phyloP scores from a whole-genome alignment of 2,888 invertebrate genomes.

The Hoplodrina ambigua region DNA sequence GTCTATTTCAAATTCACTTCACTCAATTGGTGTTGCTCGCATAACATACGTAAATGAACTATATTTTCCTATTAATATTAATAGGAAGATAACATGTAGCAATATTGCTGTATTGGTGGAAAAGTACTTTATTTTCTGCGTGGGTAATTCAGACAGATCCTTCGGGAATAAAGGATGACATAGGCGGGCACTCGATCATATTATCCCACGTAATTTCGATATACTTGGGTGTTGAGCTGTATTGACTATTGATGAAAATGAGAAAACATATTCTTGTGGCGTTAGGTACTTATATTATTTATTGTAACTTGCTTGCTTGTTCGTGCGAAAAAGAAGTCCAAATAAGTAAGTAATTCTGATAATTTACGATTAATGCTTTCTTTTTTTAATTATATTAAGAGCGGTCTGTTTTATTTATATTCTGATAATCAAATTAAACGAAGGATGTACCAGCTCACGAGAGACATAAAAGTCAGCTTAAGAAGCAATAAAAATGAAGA shows the following conservation, averaged over 20 bases:
- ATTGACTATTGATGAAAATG: slow-evolving; percentile 30
- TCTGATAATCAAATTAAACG: slow-evolving; percentile 34
- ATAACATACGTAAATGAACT: slow-evolving; percentile 43
- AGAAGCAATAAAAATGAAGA: slow-evolving; percentile 28
- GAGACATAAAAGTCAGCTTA: slow-evolving; percentile 47
- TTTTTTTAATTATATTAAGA: slow-evolving; percentile 4
- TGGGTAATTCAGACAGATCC: slow-evolving; percentile 44
- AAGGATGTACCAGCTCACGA: slow-evolving; percentile 32
- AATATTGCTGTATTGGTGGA: slow-evolving; percentile 20
- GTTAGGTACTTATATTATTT: slow-evolving; percentile 7
- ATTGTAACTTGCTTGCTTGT: neutral
- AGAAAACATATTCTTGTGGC: slow-evolving; percentile 31
- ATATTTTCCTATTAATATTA: slow-evolving; percentile 47
- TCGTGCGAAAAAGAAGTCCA: neutral
- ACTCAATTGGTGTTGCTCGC: slow-evolving; percentile 55
- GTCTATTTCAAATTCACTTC: slow-evolving; percentile 64
- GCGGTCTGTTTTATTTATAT: slow-evolving; percentile 3
- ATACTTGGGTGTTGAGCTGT: slow-evolving; percentile 31
- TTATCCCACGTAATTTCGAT: slow-evolving; percentile 53
- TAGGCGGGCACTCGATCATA: slow-evolving; percentile 56
- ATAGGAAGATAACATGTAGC: slow-evolving; percentile 31
- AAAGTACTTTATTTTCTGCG: slow-evolving; percentile 41
- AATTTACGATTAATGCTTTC: slow-evolving; percentile 5
- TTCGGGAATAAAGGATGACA: slow-evolving; percentile 52
- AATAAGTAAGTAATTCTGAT: slow-evolving; percentile 17